Evolutionary conservation across 2,797 vertebrate genomes (phyloP), one percentile per base, ranked within the genome.

Genomic region (Leptodactylus fallax): DNA sequence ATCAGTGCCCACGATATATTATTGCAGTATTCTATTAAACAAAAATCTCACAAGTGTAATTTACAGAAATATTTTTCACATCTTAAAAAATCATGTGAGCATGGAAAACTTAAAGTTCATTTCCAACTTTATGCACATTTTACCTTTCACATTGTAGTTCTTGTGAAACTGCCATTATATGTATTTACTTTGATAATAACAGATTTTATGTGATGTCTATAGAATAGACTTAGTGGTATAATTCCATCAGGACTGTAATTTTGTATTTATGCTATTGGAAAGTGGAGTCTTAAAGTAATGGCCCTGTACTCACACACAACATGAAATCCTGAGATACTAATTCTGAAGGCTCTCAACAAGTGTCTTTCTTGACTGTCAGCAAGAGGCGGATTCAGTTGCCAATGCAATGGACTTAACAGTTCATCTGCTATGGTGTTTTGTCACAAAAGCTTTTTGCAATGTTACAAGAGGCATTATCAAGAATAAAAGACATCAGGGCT

Each of bases 381-480:
- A 61, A 85, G 45, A 49, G 14, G 56, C n/a, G 7, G 71, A 85
- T 77, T 53, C 36, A 11, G 56, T 85, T 67, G 17, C 84, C 45
- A 76, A 65, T 78, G 16, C 74, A 79, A 65, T 63, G 51, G 49
- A 76, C 56, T 69, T 60, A 45, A 79, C 71, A 87, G 81, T 79
- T 83, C 72, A 87, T 87, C 51, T 69, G 60, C 56, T 76, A 36
- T 83, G 69, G 19, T 77, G 25, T 79, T 53, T 83, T 69, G n/a
- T 69, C 61, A 60, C 25, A 79, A 86, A 69, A 79, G 72, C 25
- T 83, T 63, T 69, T 67, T 71, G 87, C 71, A 58, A 45, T 77
- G n/a, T 84, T 87, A 72, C 72, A 87, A 67, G 69, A 58, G 17
- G 23, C 63, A 87, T 83, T 82, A 83, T 51, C 69, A 69, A 69